Percentiles rank a stretch among this genome's conserved stretches.
phyloP scores from a whole-genome alignment of 2,113 vertebrate species.

The Ophthalmolycus amberensis region DNA sequence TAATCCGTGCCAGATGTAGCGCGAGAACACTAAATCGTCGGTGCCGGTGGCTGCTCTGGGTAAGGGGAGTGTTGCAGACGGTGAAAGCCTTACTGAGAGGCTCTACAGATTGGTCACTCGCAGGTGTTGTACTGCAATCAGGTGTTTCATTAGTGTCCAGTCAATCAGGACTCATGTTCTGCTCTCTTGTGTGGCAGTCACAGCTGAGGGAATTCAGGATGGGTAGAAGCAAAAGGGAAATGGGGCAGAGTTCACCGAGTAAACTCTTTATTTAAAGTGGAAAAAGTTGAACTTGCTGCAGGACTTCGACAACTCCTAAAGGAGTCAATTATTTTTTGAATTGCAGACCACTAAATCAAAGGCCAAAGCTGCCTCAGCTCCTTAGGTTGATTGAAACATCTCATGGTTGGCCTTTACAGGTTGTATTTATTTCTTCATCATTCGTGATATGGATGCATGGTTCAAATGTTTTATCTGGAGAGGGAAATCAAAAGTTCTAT shows the following conservation, averaged over 20 bases:
- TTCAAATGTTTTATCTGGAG: conserved; percentile 5
- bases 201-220: conserved; percentile 4
- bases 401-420: neutral
- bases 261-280: neutral
- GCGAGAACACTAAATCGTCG: neutral
- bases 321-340: no score
- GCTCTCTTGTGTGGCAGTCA: neutral
- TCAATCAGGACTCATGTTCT: conserved; percentile 27
- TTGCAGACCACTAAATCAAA: neutral
- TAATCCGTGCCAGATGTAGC: conserved; percentile 13
- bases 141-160: conserved; percentile 26
- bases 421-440: neutral
- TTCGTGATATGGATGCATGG: neutral
- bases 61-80: conserved; percentile 15
- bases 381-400: conserved; percentile 6
- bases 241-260: neutral
- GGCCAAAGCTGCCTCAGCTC: no score
- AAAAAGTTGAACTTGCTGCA: neutral
- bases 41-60: neutral
- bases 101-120: conserved; percentile 15
- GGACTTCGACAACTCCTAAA: neutral
- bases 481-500: neutral
- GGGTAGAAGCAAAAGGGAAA: neutral
- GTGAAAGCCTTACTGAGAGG: conserved; percentile 23
- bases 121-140: conserved; percentile 12